Base-by-base conservation (phyloP, 2,797 vertebrate genomes). In the Choloepus didactylus region DNA sequence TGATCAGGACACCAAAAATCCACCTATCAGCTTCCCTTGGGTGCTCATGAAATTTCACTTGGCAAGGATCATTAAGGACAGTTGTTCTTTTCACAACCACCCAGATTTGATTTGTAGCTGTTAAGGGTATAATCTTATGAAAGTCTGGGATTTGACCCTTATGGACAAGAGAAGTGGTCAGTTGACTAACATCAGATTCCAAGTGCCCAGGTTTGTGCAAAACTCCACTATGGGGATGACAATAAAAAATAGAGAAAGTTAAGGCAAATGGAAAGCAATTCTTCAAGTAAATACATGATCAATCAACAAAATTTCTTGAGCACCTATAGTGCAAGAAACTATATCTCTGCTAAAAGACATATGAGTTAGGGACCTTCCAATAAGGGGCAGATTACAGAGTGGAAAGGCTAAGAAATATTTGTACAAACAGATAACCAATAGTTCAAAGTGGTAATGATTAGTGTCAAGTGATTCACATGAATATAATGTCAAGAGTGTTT, bases 291-390 rank as follows among this genome's bases (percentile, higher is more conserved):
- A 82, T 66, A 76, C 3, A 1, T 93, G 72, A 89, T 92, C 49
- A 77, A 66, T n/a, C 31, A 69, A 95, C 29, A 96, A 95, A 79
- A 95, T 79, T 91, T 85, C 69, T 87, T 70, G n/a, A 72, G 77
- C 49, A 80, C 89, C 35, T 87, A 80, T 23, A 92, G 11, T 69
- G 1, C 5, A 92, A 87, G 70, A 95, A 29, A 87, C 21, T n/a
- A 8, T 73, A 72, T 66, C 25, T 76, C 19, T 92, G 49, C 60
- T 86, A 86, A 86, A 91, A 81, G 54, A 66, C 16, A 62, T 27
- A 21, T 54, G 51, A 89, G 9, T 95, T 49, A 92, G 59, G 29
- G 27, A 12, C 16, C 16, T 79, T 94, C 27, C 21, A 93, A 69
- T 56, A 70, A 84, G 14, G 9, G 62, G 31, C 5, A 94, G 56